phyloP scores from a whole-genome alignment of 2,888 invertebrate genomes.

The Mesoligia furuncula region DNA sequence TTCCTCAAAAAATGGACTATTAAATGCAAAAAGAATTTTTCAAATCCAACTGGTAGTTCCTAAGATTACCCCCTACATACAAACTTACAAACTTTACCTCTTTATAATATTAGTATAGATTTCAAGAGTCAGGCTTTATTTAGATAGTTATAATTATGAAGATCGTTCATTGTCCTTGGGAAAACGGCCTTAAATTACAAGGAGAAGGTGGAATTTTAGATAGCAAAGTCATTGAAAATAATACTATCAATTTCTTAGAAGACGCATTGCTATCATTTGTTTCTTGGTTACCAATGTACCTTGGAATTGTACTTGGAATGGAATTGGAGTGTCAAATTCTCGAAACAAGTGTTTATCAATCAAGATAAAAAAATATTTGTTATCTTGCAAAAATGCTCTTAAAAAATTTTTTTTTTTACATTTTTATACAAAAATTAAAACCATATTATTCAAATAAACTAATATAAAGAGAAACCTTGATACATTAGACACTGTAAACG shows the following conservation, averaged over 20 bases:
- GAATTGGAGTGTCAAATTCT: conserved; percentile 18
- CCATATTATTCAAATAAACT: neutral
- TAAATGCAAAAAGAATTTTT: too few relatives aligned
- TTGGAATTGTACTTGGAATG: conserved; percentile 15
- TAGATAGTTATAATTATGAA: neutral
- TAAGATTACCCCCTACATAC: too few relatives aligned
- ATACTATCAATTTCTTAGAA: conserved; percentile 33
- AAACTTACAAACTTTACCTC: too few relatives aligned
- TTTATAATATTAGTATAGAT: too few relatives aligned
- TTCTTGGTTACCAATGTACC: neutral
- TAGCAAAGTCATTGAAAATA: conserved; percentile 8
- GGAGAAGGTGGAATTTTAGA: neutral
- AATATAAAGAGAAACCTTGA: conserved; percentile 32
- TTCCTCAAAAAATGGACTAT: too few relatives aligned
- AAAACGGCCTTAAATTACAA: neutral
- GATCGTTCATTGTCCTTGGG: neutral
- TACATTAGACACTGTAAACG: conserved; percentile 30
- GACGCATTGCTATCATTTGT: conserved; percentile 20
- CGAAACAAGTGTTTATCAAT: conserved; percentile 31
- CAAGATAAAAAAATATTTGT: conserved; percentile 15
- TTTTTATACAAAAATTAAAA: neutral
- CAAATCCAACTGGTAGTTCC: too few relatives aligned
- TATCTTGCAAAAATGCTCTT: conserved; percentile 1
- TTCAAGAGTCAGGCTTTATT: neutral
- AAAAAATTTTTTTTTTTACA: neutral